Evolutionary conservation across 2,113 vertebrate species (phyloP).

Genomic region (Strix uralensis): DNA sequence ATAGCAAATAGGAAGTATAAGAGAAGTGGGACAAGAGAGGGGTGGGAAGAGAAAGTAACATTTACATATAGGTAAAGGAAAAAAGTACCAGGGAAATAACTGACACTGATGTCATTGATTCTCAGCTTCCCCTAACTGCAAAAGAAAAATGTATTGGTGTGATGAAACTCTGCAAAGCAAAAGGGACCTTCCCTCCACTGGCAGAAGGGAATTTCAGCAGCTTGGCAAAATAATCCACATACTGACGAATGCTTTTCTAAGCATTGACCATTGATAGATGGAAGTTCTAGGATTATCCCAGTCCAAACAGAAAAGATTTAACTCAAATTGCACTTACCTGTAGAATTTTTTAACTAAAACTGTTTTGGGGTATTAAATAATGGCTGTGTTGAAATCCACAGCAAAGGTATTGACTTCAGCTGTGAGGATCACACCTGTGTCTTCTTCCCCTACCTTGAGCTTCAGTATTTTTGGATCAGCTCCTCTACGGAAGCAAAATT

Average conservation of each 20-base stretch:
- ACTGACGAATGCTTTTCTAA: neutral
- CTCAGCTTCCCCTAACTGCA: neutral
- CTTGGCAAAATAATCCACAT: neutral
- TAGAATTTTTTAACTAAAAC: neutral
- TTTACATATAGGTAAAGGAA: neutral
- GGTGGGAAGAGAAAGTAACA: neutral
- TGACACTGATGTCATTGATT: neutral
- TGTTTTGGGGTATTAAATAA: neutral
- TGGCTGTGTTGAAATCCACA: neutral
- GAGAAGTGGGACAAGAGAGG: neutral
- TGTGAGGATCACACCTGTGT: neutral
- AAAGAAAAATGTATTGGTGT: fast-evolving
- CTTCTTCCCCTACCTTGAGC: neutral
- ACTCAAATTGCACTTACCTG: neutral
- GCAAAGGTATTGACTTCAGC: neutral
- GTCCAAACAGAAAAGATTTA: neutral
- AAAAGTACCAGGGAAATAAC: constrained; percentile 43
- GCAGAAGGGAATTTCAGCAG: neutral
- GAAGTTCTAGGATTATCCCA: neutral
- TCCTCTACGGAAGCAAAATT: neutral
- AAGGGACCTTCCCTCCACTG: neutral
- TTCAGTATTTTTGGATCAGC: neutral
- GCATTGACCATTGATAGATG: neutral
- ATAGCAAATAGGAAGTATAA: neutral
- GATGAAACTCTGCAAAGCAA: neutral